Evolutionary conservation across 1,140 invertebrate genomes (phyloP), one percentile per base, ranked within the genome.

Genomic region (Drosophila auraria): DNA sequence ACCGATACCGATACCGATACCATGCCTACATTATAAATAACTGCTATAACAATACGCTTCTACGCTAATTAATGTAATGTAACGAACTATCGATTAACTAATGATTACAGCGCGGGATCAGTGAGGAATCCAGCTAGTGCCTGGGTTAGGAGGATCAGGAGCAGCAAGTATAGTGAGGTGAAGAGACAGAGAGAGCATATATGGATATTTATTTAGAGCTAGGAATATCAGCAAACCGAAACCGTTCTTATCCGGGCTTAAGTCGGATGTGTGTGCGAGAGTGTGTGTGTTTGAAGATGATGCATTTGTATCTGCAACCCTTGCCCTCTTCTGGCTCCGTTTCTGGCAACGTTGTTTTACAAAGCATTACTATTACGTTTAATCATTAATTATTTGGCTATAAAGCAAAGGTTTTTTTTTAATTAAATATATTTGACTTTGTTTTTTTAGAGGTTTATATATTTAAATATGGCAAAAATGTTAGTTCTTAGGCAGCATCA

Each of bases 31-130:
- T 70, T 73, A 73, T 51, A 59, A 57, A 76, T 49, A 57, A 65
- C 51, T 77, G 63, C 65, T 61, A 78, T 78, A 60, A 66, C 62
- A 58, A 77, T 68, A 77, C 74, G 73, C 74, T 77, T 68, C 49
- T 77, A 68, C 77, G 74, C 74, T 77, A 77, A 78, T 54, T 69
- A 75, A 64, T 69, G 64, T 83, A 80, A 64, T 65, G 63, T 83
- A 75, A 63, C 51, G 57, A 63, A 68, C 66, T 53, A 74, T 49
- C 42, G 58, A 61, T 38, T 50, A 79, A 49, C 76, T 62, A 58
- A 68, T 45, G 63, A 81, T 69, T 51, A 59, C 49, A 30, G 36
- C n/a, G 27, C 15, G 27, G 30, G 30, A 63, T 27, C n/a, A 44
- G 2, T n/a, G 20, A 40, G 54, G 36, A 20, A 40, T 40, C 17